Conservation (phyloP, 2,888 invertebrate genomes). For the Ashinkailepas kermadecensis region DNA sequence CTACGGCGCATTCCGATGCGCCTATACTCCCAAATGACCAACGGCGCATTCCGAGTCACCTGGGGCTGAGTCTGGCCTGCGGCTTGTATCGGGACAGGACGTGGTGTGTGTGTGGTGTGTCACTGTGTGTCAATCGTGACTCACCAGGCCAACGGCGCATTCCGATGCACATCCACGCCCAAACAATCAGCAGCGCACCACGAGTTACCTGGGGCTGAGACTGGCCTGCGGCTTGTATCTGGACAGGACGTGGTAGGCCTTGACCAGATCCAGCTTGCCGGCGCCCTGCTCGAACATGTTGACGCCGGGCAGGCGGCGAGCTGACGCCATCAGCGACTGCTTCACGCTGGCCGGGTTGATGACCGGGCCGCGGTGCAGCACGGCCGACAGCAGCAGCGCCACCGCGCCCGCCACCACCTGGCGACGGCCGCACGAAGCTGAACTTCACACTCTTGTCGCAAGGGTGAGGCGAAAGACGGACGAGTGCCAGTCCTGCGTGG, state of each 20-base stretch:
- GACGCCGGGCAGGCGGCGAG: conserved; percentile 68
- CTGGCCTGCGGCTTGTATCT: conserved; percentile 61
- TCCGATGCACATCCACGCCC: too few species aligned
- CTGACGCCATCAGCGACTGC: conserved; percentile 87
- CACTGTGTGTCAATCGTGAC: too few species aligned
- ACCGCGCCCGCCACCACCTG: conserved; percentile 88
- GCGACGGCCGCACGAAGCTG: too few species aligned
- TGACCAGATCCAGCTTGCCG: conserved; percentile 82
- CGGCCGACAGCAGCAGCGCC: conserved; percentile 54
- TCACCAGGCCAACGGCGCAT: too few species aligned
- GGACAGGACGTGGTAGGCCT: conserved; percentile 62
- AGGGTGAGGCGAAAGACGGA: too few species aligned
- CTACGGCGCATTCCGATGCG: too few species aligned
- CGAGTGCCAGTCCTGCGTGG: too few species aligned
- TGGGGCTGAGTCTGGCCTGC: conserved; percentile 51
- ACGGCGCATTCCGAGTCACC: conserved; percentile 35
- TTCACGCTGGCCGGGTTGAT: conserved; percentile 91
- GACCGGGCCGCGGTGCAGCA: conserved; percentile 48
- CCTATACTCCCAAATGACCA: too few species aligned
- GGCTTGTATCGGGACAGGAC: conserved; percentile 55
- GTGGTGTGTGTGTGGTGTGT: conserved; percentile 46
- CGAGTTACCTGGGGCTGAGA: conserved; percentile 43
- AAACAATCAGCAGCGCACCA: too few species aligned
- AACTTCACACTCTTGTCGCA: too few species aligned
- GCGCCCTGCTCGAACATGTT: conserved; percentile 98